phyloP scores from a whole-genome alignment of 2,113 vertebrate species.

The Sturnus vulgaris region DNA sequence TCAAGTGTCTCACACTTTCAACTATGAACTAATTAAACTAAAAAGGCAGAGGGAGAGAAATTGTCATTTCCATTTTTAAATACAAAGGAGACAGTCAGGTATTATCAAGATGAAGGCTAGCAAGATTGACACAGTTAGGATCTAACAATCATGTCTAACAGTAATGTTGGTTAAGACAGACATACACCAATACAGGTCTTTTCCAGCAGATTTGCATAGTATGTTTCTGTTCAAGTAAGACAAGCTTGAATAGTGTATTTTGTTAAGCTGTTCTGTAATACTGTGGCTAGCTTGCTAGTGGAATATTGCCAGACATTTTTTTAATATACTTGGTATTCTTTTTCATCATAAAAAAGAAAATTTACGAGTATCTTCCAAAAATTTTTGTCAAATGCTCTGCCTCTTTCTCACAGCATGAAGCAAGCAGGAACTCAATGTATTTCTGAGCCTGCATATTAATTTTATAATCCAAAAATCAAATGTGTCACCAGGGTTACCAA shows the following conservation, averaged over 20 bases:
- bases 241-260: background rate
- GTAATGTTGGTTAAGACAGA: background rate
- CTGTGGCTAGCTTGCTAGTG: background rate
- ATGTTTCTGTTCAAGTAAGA: background rate
- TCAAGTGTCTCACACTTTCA: background rate
- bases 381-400: background rate
- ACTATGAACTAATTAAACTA: constrained; percentile 31
- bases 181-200: background rate
- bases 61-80: constrained; percentile 47
- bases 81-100: constrained; percentile 10
- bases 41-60: background rate
- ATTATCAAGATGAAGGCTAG: constrained; percentile 10
- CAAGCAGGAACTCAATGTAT: background rate
- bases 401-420: background rate
- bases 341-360: background rate
- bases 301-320: background rate
- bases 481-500: background rate
- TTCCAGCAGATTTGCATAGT: background rate
- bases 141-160: background rate
- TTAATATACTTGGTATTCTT: background rate
- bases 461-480: background rate
- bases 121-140: constrained; percentile 7
- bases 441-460: background rate
- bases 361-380: background rate
- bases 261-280: background rate